Evolutionary conservation across 2,797 vertebrate genomes (phyloP).

Genomic region (Phalloptychus januarius): DNA sequence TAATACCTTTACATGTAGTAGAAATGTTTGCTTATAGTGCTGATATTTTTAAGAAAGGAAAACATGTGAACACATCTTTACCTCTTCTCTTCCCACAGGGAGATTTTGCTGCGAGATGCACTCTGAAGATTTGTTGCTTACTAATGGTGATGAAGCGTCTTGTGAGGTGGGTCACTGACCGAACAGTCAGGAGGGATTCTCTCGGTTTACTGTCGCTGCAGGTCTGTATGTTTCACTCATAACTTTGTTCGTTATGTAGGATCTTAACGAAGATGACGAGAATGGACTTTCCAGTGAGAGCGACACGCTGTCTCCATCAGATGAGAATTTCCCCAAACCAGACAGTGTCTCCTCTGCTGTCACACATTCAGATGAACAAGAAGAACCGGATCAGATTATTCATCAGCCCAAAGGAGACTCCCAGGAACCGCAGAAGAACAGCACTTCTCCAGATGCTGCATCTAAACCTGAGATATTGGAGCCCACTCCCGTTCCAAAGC

Average conservation of each 20-base stretch:
- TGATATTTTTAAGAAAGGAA: neutral
- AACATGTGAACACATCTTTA: neutral
- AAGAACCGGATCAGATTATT: conserved; percentile 13
- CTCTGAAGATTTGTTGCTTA: conserved; percentile 69
- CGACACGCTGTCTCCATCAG: conserved; percentile 61
- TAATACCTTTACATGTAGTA: neutral
- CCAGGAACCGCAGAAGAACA: neutral
- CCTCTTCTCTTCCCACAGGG: conserved; percentile 63
- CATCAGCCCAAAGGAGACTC: conserved; percentile 28
- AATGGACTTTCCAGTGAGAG: conserved; percentile 53
- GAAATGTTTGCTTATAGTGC: neutral
- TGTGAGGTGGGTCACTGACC: conserved; percentile 64
- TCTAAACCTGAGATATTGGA: neutral
- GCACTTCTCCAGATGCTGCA: conserved; percentile 5
- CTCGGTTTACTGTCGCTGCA: conserved; percentile 9
- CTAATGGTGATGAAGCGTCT: conserved; percentile 29
- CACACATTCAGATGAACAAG: conserved; percentile 2
- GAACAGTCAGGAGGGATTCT: conserved; percentile 26
- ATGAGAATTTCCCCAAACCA: conserved; percentile 58
- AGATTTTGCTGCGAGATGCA: conserved; percentile 84
- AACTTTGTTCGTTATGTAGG: conserved; percentile 37
- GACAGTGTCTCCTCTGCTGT: conserved; percentile 36
- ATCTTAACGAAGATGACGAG: conserved; percentile 29
- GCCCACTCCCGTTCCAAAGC: conserved; percentile 67
- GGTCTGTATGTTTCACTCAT: neutral